Base-by-base conservation (phyloP, 2,113 vertebrate species). In the Xenopus borealis region DNA sequence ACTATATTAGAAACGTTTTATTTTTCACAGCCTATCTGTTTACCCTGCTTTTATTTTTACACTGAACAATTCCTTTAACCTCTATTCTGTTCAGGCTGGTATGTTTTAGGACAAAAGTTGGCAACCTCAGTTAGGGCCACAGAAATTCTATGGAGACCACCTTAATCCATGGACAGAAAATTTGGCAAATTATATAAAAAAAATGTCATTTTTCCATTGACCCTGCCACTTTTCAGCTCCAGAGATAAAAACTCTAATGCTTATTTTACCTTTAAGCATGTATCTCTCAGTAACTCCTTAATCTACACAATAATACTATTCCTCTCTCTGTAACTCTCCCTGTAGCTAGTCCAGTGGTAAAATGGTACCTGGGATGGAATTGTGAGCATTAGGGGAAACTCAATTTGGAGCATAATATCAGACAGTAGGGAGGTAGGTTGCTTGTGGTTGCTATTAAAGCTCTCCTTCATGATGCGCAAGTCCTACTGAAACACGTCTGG, bases 351-450 rank as follows among this genome's bases (percentile, higher is more conserved):
- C 7, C 12, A 13, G 50, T 17, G 13, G 1, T 33, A 12, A 40
- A 40, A 40, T 6, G 30, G 62, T 13, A 47, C 46, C 23, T 33
- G 4, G 2, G 59, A 63, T 47, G 16, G 59, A 63, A 46, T 47
- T 52, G 50, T 40, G 59, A 63, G 62, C 17, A 30, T n/a, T 72
- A 62, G 27, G 23, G 59, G 61, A 30, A 72, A 72, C 62, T 58
- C 27, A 62, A 72, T 72, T 71, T 27, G 44, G 7, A 9, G 59
- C 19, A 14, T 47, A 10, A 40, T 47, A 7, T 10, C 30, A 55
- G 50, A 30, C 30, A 14, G 18, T 2, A 53, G 16, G 50, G 33
- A 47, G 58, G 13, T 12, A 58, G 6, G 45, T 55, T 64, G 30
- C 44, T 65, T 65, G 47, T 55, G 61, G 4, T 47, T 53, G 27